Base-by-base conservation (phyloP, 2,888 invertebrate genomes). In the Eulithis prunata region DNA sequence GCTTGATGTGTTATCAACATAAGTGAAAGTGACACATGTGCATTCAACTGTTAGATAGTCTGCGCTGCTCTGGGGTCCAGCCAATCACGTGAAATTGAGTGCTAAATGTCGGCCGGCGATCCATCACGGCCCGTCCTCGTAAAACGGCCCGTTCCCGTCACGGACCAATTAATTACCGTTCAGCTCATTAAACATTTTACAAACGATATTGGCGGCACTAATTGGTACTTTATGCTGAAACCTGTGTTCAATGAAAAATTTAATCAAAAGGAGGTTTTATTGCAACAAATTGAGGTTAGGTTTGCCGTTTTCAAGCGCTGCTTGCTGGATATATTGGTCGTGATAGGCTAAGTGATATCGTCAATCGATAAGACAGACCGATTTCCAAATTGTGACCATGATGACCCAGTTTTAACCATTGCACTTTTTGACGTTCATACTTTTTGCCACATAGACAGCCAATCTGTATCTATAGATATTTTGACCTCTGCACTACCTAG, bases 151-250 rank as follows among this genome's bases (percentile, higher is more conserved):
- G 46, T 56, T 51, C 51, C 46, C 12, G 59, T 36, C 49, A 36
- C 59, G 64, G 56, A 7, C 56, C 67, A 60, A 60, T 63, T 66
- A 57, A 63, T 60, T 60, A 59, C 41, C 21, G 56, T 55, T 57
- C 56, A 63, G 56, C 66, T 67, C 56, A 67, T 62, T 63, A 66
- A 55, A 52, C 59, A 59, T 59, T 64, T 60, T 56, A 60, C 67
- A 59, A 66, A 62, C 60, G 57, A 60, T 67, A 63, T 59, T 59
- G 59, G 55, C 41, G 41, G 49, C 60, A 54, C 58, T 58, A 57
- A 57, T 63, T 53, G 28, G 53, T 43, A 21, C 47, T 57, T 49
- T 52, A 32, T 28, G 32, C 32, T 52, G 32, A 10, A 49, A 49
- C 49, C 49, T 49, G 21, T 49, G 21, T 49, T 49, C 8, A 3